Evolutionary conservation across 1,140 invertebrate genomes (phyloP), one percentile per base, ranked within the genome.

Genomic region (Drosophila teissieri): DNA sequence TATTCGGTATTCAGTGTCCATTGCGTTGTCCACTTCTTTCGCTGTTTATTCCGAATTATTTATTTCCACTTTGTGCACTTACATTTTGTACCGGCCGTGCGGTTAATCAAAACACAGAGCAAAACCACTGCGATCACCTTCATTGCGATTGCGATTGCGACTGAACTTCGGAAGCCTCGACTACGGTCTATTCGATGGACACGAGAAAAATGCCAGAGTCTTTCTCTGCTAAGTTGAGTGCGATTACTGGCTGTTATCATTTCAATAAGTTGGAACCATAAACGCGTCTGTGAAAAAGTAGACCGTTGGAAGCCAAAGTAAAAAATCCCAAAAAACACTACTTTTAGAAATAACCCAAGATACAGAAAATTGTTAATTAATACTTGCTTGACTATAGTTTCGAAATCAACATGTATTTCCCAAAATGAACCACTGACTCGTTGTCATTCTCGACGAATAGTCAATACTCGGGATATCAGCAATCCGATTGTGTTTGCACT

Each of bases 401-500:
- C 8, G 8, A 31, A 31, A 31, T 31, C 2, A 31, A 31, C 8
- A 31, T 31, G 7, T 31, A 31, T 7, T 5, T 0, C 5, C 27
- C 6, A 6, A 27, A 31, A 31, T 8, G 7, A 31, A 8, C 27
- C 27, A 8, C 27, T 4, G 22, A 24, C 39, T 40, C 39, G 39
- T 42, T 42, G n/a, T 10, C n/a, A 69, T 70, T 70, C 64, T 48
- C 10, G 51, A 34, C 42, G 51, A 40, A 70, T 70, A 57, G 67
- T 57, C 64, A 70, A 70, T 70, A 70, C 36, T 56, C 36, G 64
- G 44, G 37, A 70, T 84, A 80, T 74, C 78, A 60, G 65, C 69
- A 78, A 88, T 82, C 78, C 70, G 57, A 78, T 78, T 62, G 60
- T 60, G 56, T 85, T 80, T 85, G 55, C 52, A 54, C 69, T 81